phyloP scores from a whole-genome alignment of 2,797 vertebrate species.

The Catamblyrhynchus diadema region DNA sequence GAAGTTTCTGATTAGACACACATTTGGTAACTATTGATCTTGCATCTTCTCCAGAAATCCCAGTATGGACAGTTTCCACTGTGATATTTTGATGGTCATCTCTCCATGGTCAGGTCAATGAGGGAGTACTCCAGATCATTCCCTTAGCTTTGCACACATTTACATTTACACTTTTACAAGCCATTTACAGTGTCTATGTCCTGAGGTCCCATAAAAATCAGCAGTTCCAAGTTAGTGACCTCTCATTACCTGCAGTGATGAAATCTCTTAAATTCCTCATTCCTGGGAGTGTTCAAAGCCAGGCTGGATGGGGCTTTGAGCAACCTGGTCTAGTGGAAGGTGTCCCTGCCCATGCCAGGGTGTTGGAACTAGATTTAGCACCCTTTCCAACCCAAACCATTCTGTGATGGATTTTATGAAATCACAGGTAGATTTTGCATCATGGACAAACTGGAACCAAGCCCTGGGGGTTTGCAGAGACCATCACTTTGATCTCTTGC shows the following conservation, averaged over 20 bases:
- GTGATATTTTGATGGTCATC: neutral
- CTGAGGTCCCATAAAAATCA: neutral
- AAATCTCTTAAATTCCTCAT: neutral
- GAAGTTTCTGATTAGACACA: neutral
- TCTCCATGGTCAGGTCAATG: neutral
- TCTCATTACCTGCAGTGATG: neutral
- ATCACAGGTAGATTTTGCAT: constrained; percentile 34
- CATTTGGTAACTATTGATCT: neutral
- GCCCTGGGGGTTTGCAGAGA: neutral
- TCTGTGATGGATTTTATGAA: neutral
- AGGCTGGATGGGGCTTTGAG: neutral
- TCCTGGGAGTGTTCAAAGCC: neutral
- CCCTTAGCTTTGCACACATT: neutral
- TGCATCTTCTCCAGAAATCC: neutral
- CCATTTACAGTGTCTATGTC: neutral
- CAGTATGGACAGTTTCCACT: neutral
- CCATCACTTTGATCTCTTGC: neutral
- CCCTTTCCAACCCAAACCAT: neutral
- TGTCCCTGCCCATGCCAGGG: neutral
- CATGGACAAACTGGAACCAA: neutral
- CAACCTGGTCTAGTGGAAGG: neutral
- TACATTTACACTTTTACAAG: neutral
- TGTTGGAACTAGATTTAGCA: neutral
- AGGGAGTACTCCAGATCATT: neutral
- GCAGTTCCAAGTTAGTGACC: neutral